Percentiles rank a stretch among this genome's conserved stretches.
These are phyloP conservation scores for Brachycybe producta DNA, from an alignment of 2,888 invertebrate species.

Conservation along the genomic window DNA sequence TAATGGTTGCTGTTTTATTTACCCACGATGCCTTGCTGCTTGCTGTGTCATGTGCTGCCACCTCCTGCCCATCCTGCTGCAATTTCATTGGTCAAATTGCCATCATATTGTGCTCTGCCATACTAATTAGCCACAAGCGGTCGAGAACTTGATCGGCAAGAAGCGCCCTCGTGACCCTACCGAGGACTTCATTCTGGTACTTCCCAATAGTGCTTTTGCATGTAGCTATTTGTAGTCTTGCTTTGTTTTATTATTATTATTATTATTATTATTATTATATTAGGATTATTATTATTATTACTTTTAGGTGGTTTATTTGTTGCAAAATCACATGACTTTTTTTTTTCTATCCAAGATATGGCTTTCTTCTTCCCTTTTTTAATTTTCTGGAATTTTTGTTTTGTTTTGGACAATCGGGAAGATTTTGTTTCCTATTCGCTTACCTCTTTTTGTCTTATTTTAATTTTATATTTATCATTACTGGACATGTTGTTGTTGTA, in stretches of 20 bases:
- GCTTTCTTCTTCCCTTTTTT: constrained; percentile 24
- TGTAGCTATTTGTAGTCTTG: constrained; percentile 30
- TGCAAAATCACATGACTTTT: constrained; percentile 36
- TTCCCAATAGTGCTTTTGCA: constrained; percentile 30
- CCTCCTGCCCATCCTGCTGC: constrained; percentile 33
- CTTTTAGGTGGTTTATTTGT: too few species aligned
- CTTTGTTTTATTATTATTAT: constrained; percentile 23
- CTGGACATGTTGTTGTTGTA: too few species aligned
- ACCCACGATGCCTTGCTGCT: constrained; percentile 37
- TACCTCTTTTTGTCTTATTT: not conserved
- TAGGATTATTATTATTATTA: too few species aligned
- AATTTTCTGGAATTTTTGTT: constrained; percentile 23
- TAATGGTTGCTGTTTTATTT: constrained; percentile 28
- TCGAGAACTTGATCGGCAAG: constrained; percentile 66
- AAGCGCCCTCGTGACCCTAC: constrained; percentile 79
- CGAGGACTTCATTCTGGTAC: constrained; percentile 89
- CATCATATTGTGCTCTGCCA: constrained; percentile 33
- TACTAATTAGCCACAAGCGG: constrained; percentile 37
- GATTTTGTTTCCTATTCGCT: not conserved
- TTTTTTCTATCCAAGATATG: constrained; percentile 17
- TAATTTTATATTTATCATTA: too few species aligned
- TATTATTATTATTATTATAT: too few species aligned
- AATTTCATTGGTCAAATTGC: constrained; percentile 31
- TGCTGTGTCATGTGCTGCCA: constrained; percentile 38
- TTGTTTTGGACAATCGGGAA: not conserved